Evolutionary conservation across 2,888 invertebrate species (phyloP).

Genomic region (Syrphus vitripennis): DNA sequence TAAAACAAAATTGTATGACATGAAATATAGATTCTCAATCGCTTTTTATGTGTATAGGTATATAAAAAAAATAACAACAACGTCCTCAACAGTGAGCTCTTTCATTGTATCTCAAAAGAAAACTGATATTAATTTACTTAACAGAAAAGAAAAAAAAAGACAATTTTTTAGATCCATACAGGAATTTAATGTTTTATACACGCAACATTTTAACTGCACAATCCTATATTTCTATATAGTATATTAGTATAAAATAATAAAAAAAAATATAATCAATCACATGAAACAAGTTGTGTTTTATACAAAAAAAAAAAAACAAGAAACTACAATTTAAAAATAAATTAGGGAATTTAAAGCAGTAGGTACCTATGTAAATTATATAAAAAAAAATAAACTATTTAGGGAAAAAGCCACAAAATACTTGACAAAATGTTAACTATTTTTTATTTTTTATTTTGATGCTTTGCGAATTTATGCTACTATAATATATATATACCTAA

Average conservation of each 20-base stretch:
- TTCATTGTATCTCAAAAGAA: conserved; percentile 32
- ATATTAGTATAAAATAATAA: too few species aligned
- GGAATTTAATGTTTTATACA: conserved; percentile 71
- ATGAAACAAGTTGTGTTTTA: conserved; percentile 58
- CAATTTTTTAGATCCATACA: conserved; percentile 49
- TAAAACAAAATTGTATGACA: conserved; percentile 28
- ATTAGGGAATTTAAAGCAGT: conserved; percentile 51
- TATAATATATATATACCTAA: not conserved
- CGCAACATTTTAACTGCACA: conserved; percentile 67
- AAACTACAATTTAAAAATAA: conserved; percentile 42
- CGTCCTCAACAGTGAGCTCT: conserved; percentile 21
- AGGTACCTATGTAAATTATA: conserved; percentile 2
- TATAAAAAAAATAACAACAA: not conserved
- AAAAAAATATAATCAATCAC: conserved; percentile 59
- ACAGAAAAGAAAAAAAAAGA: not conserved
- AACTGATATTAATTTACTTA: conserved; percentile 32
- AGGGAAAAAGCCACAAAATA: conserved; percentile 19
- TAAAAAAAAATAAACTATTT: conserved; percentile 6
- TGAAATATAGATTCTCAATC: conserved; percentile 36
- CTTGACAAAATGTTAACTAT: conserved; percentile 26
- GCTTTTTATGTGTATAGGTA: too few species aligned
- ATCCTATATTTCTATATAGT: conserved; percentile 61
- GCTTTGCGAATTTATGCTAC: conserved; percentile 18
- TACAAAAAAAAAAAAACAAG: conserved; percentile 23
- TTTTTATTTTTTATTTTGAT: conserved; percentile 19